phyloP scores from a whole-genome alignment of 1,140 invertebrate genomes.

The Cydia strobilella region DNA sequence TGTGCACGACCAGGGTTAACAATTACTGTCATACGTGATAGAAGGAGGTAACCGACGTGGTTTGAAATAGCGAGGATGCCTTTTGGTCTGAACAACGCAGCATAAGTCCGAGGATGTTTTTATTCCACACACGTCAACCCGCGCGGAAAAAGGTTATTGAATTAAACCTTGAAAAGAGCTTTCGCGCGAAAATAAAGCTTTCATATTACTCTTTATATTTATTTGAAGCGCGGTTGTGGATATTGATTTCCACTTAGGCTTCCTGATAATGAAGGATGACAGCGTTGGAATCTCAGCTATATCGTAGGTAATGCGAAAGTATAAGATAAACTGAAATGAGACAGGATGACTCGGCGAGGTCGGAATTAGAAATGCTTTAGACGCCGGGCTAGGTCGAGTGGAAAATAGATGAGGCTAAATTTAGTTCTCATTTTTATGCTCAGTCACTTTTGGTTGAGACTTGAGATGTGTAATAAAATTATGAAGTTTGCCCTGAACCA shows the following conservation, averaged over 20 bases:
- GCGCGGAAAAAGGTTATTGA: conserved; percentile 38
- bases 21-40: conserved; percentile 39
- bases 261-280: conserved; percentile 17
- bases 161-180: conserved; percentile 34
- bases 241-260: conserved; percentile 20
- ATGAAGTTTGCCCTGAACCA: neutral
- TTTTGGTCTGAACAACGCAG: conserved; percentile 13
- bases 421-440: conserved; percentile 14
- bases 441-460: neutral
- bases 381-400: conserved; percentile 11
- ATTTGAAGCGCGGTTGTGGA: neutral
- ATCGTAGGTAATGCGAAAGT: neutral
- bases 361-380: conserved; percentile 9
- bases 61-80: conserved; percentile 17
- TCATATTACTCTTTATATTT: conserved; percentile 28
- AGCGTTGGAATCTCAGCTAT: conserved; percentile 7
- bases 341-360: neutral
- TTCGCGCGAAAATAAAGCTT: conserved; percentile 16
- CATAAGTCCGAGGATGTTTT: conserved; percentile 17
- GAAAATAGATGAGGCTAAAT: neutral
- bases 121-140: conserved; percentile 41
- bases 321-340: conserved; percentile 20
- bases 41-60: conserved; percentile 34
- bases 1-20: conserved; percentile 39
- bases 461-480: neutral